A percentile compares a stretch with the other conserved stretches of the same genome.
phyloP scores from a whole-genome alignment of 2,888 invertebrate genomes.

The Pyrrhopygopsis socrates region DNA sequence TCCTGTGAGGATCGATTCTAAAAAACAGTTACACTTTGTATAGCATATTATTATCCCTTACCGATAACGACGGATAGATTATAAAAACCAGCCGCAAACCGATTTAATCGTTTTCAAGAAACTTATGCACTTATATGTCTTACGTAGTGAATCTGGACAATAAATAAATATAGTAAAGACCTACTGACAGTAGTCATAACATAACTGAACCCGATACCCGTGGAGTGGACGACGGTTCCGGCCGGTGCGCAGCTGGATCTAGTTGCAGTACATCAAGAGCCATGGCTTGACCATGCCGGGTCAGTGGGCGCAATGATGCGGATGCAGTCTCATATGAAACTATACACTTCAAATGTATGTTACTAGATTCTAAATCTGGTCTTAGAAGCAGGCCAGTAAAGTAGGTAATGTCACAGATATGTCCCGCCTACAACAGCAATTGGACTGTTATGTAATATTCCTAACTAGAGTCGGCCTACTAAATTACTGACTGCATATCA shows the following conservation, averaged over 20 bases:
- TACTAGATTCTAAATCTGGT: background rate
- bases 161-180: background rate
- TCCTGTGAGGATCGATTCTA: too few relatives aligned
- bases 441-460: background rate
- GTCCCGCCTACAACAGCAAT: background rate
- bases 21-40: too few relatives aligned
- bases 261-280: constrained; percentile 68
- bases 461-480: background rate
- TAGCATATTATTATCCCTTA: too few relatives aligned
- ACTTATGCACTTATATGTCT: too few relatives aligned
- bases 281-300: constrained; percentile 52
- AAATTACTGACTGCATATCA: background rate
- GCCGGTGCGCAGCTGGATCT: constrained; percentile 71
- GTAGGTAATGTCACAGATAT: constrained; percentile 7
- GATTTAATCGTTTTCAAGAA: too few relatives aligned
- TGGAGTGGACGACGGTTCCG: constrained; percentile 86
- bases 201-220: constrained; percentile 91
- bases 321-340: constrained; percentile 36
- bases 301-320: constrained; percentile 49
- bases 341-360: constrained; percentile 21
- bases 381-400: background rate
- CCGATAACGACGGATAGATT: too few relatives aligned
- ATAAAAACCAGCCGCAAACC: too few relatives aligned
- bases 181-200: constrained; percentile 24
- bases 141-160: background rate